Conservation (phyloP, 2,797 vertebrate genomes). For the Sorex maritimensis region DNA sequence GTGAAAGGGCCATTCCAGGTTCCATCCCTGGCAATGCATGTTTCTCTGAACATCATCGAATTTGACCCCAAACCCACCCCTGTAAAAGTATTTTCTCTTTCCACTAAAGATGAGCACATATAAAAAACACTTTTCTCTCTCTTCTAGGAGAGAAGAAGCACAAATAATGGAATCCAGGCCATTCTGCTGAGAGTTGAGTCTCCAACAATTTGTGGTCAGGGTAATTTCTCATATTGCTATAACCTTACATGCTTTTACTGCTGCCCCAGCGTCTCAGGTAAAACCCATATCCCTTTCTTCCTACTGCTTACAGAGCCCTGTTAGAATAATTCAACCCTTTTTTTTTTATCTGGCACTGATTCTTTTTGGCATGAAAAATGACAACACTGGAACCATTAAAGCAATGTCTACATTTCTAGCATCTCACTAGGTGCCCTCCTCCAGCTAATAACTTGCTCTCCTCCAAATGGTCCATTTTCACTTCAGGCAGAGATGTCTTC, state of each 20-base stretch:
- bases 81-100: neutral
- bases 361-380: conserved; percentile 69
- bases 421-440: conserved; percentile 47
- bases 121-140: neutral
- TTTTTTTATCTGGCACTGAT: conserved; percentile 26
- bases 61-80: neutral
- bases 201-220: conserved; percentile 16
- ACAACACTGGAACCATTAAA: conserved; percentile 2
- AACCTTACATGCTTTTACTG: conserved; percentile 62
- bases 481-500: conserved; percentile 68
- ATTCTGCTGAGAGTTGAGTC: neutral
- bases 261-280: conserved; percentile 48
- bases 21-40: too few relatives aligned
- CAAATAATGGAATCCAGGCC: neutral
- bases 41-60: too few relatives aligned
- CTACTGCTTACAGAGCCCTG: conserved; percentile 65
- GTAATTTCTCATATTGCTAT: conserved; percentile 21
- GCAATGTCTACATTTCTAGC: neutral
- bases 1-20: too few relatives aligned
- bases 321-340: conserved; percentile 70
- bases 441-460: conserved; percentile 43
- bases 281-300: conserved; percentile 70
- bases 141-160: neutral
- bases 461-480: conserved; percentile 63
- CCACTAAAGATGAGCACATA: neutral